phyloP scores from a whole-genome alignment of 2,113 vertebrate genomes.

The Nanger granti region DNA sequence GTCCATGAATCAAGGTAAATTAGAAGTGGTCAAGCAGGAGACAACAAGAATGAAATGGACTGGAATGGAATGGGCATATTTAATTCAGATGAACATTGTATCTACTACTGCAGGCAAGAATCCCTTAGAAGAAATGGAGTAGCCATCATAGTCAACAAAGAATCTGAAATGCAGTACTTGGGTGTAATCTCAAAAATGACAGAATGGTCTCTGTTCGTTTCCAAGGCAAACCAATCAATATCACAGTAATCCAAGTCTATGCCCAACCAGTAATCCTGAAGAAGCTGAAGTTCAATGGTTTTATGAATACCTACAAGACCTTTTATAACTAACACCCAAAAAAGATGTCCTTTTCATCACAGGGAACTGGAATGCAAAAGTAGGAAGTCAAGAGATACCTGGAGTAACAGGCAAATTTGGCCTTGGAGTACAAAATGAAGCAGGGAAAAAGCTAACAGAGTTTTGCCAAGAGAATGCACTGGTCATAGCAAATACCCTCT shows the following conservation, averaged over 20 bases:
- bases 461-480: neutral
- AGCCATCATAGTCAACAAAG: neutral
- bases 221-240: neutral
- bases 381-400: neutral
- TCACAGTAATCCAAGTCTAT: neutral
- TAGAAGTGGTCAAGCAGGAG: neutral
- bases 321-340: neutral
- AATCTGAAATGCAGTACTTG: neutral
- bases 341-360: neutral
- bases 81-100: neutral
- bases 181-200: neutral
- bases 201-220: neutral
- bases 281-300: neutral
- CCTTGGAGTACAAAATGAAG: neutral
- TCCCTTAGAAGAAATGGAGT: neutral
- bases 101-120: neutral
- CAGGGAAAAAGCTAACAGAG: neutral
- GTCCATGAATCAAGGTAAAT: neutral
- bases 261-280: neutral
- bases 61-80: neutral
- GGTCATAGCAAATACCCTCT: neutral
- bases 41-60: neutral
- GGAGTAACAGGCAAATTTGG: neutral
- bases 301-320: neutral
- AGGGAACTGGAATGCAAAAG: neutral